These are phyloP conservation scores for Onychorhynchus coronatus DNA, from an alignment of 2,113 vertebrate genomes.

Conservation along the genomic window DNA sequence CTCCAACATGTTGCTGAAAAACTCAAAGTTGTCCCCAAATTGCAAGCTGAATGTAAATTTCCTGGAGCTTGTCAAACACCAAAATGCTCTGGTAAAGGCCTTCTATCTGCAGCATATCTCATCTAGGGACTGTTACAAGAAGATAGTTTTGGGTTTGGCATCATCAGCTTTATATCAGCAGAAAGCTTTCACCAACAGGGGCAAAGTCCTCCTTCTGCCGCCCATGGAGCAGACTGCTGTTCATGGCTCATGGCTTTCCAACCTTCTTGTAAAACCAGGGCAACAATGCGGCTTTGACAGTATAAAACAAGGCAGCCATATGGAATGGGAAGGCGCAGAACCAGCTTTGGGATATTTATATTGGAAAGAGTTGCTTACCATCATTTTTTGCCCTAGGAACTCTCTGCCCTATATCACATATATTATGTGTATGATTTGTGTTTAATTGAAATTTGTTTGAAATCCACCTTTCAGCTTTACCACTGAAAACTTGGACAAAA, in stretches of 20 bases:
- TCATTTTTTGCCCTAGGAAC: neutral
- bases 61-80: neutral
- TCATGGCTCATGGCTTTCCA: neutral
- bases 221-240: accelerated
- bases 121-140: neutral
- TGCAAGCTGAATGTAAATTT: neutral
- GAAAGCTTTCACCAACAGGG: neutral
- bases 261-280: neutral
- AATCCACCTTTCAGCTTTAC: neutral
- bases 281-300: neutral
- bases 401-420: neutral
- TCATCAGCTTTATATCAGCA: neutral
- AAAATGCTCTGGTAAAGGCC: neutral
- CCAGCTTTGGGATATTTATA: neutral
- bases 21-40: neutral
- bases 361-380: neutral
- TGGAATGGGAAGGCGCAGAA: neutral
- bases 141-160: neutral
- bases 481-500: neutral
- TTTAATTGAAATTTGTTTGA: neutral
- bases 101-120: neutral
- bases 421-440: neutral
- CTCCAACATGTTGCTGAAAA: neutral
- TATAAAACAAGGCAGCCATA: neutral
- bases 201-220: neutral